These are phyloP conservation scores for Dendrocopos noguchii DNA, from an alignment of 2,113 vertebrate species.

Conservation along the genomic window DNA sequence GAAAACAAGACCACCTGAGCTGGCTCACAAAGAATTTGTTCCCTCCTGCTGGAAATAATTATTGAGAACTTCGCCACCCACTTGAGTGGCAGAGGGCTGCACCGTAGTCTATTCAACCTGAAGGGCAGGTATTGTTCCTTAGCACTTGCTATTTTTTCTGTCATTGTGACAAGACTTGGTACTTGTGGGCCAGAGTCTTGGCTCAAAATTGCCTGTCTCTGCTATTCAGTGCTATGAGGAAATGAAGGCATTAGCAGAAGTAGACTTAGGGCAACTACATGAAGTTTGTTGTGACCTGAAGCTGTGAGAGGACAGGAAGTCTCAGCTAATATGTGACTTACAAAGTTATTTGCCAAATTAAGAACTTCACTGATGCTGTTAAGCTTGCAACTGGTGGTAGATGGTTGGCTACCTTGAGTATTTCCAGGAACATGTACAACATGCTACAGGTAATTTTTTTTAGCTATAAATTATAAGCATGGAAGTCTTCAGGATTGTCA, in stretches of 20 bases:
- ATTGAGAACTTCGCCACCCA: not conserved
- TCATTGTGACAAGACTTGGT: not conserved
- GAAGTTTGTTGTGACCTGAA: not conserved
- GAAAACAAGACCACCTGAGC: not conserved
- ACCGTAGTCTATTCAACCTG: not conserved
- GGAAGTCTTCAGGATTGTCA: not conserved
- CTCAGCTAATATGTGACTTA: not conserved
- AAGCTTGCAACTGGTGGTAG: not conserved
- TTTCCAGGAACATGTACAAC: not conserved
- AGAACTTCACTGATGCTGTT: not conserved
- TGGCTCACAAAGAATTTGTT: not conserved
- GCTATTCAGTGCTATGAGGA: not conserved
- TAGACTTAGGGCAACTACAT: not conserved
- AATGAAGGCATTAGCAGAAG: not conserved
- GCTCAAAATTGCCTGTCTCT: not conserved
- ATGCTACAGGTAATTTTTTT: not conserved
- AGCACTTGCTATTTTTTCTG: not conserved
- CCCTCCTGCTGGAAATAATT: not conserved
- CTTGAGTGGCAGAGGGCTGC: not conserved
- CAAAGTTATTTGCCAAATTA: not conserved
- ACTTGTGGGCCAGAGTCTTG: not conserved
- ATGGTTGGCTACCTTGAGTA: not conserved
- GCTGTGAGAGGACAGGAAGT: not conserved
- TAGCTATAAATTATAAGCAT: not conserved
- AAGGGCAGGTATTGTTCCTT: not conserved